Percentiles rank a stretch among this genome's conserved stretches.
phyloP scores from a whole-genome alignment of 2,113 vertebrate genomes.

The Sprattus sprattus region DNA sequence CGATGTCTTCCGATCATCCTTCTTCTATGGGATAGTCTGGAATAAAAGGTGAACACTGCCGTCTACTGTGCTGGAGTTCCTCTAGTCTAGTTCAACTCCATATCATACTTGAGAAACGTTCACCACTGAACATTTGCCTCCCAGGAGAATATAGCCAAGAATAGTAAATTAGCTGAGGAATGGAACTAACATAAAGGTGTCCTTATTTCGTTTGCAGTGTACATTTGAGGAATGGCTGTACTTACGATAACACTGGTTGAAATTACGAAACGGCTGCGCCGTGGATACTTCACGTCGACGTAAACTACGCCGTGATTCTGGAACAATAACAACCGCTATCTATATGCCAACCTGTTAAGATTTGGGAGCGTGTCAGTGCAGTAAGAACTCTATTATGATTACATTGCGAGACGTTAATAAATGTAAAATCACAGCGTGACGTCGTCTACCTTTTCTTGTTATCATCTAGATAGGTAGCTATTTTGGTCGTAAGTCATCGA shows the following conservation, averaged over 20 bases:
- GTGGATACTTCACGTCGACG: not conserved
- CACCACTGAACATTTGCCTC: not conserved
- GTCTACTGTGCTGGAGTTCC: not conserved
- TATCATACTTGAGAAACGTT: not conserved
- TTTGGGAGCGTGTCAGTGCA: not conserved
- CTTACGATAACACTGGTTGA: not conserved
- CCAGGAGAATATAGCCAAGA: not conserved
- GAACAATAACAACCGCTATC: not conserved
- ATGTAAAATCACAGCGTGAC: not conserved
- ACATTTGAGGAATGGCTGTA: not conserved
- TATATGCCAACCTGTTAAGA: not conserved
- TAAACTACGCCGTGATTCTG: not conserved
- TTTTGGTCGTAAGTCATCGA: not conserved
- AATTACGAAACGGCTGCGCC: not conserved
- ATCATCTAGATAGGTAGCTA: not conserved
- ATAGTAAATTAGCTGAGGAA: not conserved
- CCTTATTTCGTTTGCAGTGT: not conserved
- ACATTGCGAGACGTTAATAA: not conserved
- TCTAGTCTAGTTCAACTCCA: not conserved
- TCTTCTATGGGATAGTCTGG: not conserved
- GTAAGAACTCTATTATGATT: not conserved
- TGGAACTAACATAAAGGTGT: not conserved
- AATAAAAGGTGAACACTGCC: not conserved
- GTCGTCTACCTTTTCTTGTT: not conserved
- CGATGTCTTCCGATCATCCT: not conserved